Evolutionary conservation across 2,888 invertebrate genomes (phyloP).

Genomic region (Thera britannica): DNA sequence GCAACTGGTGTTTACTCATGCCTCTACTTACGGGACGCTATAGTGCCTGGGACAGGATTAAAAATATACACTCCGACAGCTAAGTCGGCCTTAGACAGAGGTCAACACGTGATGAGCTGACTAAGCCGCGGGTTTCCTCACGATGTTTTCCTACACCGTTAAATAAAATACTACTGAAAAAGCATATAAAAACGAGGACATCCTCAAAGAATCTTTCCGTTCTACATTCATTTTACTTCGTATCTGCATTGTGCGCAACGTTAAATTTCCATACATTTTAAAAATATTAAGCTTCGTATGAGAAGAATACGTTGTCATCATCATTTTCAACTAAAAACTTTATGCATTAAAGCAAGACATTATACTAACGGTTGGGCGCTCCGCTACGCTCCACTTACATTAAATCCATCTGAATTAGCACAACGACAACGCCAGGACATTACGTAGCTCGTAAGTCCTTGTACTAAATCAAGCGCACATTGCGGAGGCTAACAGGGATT

Average conservation of each 20-base stretch:
- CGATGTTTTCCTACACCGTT: too few species aligned
- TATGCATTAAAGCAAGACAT: conserved; percentile 56
- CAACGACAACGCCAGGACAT: conserved; percentile 63
- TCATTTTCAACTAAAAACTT: conserved; percentile 39
- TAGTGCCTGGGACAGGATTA: too few species aligned
- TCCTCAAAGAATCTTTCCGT: conserved; percentile 5
- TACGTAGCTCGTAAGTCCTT: conserved; percentile 59
- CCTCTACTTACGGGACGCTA: too few species aligned
- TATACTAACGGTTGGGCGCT: conserved; percentile 52
- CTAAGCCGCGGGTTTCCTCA: too few species aligned
- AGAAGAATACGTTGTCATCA: conserved; percentile 27
- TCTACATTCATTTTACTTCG: background rate
- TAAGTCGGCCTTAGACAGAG: too few species aligned
- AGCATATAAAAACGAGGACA: conserved; percentile 6
- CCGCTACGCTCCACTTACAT: conserved; percentile 52
- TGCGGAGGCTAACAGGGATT: conserved; percentile 42
- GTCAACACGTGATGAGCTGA: too few species aligned
- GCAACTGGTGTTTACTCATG: too few species aligned
- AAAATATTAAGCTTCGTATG: conserved; percentile 22
- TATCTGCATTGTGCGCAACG: conserved; percentile 12
- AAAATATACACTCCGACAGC: too few species aligned
- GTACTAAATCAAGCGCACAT: conserved; percentile 60
- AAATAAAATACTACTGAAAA: background rate
- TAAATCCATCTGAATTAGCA: conserved; percentile 70
- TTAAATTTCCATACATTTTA: conserved; percentile 16